These are phyloP conservation scores for Hypselothyrea guttata DNA, from an alignment of 2,888 invertebrate genomes.

Conservation along the genomic window DNA sequence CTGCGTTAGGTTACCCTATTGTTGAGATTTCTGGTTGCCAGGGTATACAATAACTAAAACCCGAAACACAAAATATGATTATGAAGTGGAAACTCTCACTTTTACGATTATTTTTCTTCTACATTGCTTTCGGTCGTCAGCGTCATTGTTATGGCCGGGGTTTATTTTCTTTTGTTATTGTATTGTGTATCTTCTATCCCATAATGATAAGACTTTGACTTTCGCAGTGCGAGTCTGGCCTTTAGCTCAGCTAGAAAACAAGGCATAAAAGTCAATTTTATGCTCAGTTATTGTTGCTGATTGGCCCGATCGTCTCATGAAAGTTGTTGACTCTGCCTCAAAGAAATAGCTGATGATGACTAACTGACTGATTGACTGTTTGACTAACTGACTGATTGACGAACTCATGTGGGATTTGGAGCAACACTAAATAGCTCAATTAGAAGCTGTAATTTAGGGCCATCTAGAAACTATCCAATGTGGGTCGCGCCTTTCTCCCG, in stretches of 20 bases:
- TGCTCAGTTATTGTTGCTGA: slow-evolving; percentile 70
- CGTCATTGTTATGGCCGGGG: slow-evolving; percentile 28
- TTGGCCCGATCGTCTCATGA: slow-evolving; percentile 66
- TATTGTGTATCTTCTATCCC: slow-evolving; percentile 56
- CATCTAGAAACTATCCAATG: slow-evolving; percentile 41
- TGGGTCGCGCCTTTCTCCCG: slow-evolving; percentile 68
- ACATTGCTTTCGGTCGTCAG: slow-evolving; percentile 66
- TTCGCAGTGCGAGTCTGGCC: slow-evolving; percentile 43
- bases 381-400: no score
- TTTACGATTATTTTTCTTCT: slow-evolving; percentile 75
- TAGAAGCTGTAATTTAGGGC: slow-evolving; percentile 63
- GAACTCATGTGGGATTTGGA: slow-evolving; percentile 58
- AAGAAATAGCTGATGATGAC: background rate
- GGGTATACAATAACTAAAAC: slow-evolving; percentile 39
- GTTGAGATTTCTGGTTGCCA: background rate
- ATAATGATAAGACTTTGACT: slow-evolving; percentile 74
- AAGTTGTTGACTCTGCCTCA: slow-evolving; percentile 29
- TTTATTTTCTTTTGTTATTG: slow-evolving; percentile 60
- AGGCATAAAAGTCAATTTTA: slow-evolving; percentile 73
- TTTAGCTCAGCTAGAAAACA: slow-evolving; percentile 51
- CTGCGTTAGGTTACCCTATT: background rate
- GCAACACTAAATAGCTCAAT: slow-evolving; percentile 75
- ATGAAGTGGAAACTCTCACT: slow-evolving; percentile 78
- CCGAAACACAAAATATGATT: slow-evolving; percentile 53
- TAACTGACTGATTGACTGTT: no score